Percentiles rank a stretch among this genome's conserved stretches.
Evolutionary conservation across 2,888 invertebrate genomes (phyloP).

Genomic region (Andrena hattorfiana): DNA sequence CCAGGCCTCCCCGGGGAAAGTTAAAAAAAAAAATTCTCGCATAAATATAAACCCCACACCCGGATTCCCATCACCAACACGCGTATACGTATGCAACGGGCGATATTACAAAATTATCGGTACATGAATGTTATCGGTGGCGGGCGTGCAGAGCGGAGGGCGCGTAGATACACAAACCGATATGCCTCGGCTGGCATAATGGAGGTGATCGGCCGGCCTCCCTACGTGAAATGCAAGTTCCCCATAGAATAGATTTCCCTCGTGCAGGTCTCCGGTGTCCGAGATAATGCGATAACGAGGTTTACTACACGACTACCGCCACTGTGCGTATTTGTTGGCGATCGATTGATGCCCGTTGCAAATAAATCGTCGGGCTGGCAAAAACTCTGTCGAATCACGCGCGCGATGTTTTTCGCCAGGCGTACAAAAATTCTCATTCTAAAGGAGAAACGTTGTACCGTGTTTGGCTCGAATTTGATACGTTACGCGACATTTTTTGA

Average conservation of each 20-base stretch:
- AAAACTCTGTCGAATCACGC: slow-evolving; percentile 45
- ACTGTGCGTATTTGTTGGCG: slow-evolving; percentile 66
- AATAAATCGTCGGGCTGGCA: slow-evolving; percentile 61
- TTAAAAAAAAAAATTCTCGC: neutral
- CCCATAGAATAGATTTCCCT: slow-evolving; percentile 76
- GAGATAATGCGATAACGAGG: slow-evolving; percentile 80
- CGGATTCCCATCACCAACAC: neutral
- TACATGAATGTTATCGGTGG: slow-evolving; percentile 81
- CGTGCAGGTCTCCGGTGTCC: slow-evolving; percentile 73
- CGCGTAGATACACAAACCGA: slow-evolving; percentile 79
- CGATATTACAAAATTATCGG: slow-evolving; percentile 81
- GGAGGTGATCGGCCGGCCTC: slow-evolving; percentile 70
- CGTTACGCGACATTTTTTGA: no score
- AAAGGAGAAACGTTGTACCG: no score
- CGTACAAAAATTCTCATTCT: no score
- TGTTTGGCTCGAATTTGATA: no score
- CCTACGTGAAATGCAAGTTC: slow-evolving; percentile 77
- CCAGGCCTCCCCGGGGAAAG: no score
- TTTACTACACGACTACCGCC: slow-evolving; percentile 71
- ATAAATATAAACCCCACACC: neutral
- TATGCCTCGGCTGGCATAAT: slow-evolving; percentile 71
- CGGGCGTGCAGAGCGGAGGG: slow-evolving; percentile 69
- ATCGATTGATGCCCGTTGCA: slow-evolving; percentile 61
- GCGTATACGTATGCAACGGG: slow-evolving; percentile 32
- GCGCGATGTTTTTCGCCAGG: no score